These are phyloP conservation scores for Fratercula arctica DNA, from an alignment of 2,797 vertebrate species.

Conservation along the genomic window DNA sequence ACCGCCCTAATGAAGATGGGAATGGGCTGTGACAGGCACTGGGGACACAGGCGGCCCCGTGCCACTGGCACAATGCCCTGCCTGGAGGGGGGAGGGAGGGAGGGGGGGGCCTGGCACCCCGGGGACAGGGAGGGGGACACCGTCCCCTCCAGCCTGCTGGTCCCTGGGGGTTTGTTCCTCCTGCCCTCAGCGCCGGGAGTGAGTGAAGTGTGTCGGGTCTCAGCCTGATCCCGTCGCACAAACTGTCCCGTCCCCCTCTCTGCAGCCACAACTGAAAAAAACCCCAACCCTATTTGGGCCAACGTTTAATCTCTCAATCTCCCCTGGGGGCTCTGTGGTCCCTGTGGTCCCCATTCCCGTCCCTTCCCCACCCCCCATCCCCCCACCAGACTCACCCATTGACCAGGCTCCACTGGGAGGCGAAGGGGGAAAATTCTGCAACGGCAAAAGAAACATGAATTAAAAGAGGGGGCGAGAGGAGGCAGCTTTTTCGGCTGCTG, in stretches of 20 bases:
- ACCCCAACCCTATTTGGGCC: background rate
- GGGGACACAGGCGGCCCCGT: background rate
- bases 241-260: background rate
- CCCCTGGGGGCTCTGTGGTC: too few relatives aligned
- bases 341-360: background rate
- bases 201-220: background rate
- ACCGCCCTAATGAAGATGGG: slow-evolving; percentile 24
- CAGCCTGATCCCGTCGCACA: background rate
- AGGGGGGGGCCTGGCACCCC: rapidly evolving
- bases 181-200: rapidly evolving
- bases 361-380: background rate
- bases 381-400: slow-evolving; percentile 35
- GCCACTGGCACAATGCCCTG: background rate
- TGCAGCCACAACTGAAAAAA: background rate
- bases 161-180: background rate
- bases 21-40: slow-evolving; percentile 32
- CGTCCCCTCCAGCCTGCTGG: background rate
- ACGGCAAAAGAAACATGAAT: background rate
- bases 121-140: background rate
- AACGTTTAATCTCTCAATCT: background rate
- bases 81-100: background rate
- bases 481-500: rapidly evolving
- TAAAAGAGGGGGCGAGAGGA: background rate
- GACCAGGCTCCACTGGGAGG: background rate
- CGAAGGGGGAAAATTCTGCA: slow-evolving; percentile 22